These are phyloP conservation scores for Chlamydotis undulata DNA, from an alignment of 2,113 vertebrate species.

Conservation along the genomic window DNA sequence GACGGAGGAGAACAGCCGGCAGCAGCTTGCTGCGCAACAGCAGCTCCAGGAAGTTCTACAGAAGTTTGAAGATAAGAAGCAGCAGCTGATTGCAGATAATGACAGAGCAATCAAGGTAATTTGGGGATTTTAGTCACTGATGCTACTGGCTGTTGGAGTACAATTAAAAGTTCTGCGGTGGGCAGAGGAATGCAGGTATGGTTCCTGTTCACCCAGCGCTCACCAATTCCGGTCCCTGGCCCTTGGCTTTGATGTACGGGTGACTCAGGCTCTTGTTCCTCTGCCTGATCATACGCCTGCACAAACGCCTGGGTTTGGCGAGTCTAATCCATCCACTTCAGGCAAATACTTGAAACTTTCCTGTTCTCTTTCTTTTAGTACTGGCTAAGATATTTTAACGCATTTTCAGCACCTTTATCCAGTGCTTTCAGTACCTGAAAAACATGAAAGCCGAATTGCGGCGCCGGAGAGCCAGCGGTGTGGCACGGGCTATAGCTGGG, in stretches of 20 bases:
- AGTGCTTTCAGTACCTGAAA: not conserved
- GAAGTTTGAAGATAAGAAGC: slow-evolving; percentile 85
- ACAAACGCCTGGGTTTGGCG: slow-evolving; percentile 12
- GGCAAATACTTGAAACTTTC: slow-evolving; percentile 33
- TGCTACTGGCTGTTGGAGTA: slow-evolving; percentile 66
- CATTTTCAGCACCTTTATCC: not conserved
- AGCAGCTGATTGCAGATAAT: slow-evolving; percentile 78
- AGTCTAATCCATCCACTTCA: slow-evolving; percentile 19
- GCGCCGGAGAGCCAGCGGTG: not conserved
- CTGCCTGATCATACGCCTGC: not conserved
- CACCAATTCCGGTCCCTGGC: slow-evolving; percentile 32
- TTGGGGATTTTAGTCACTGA: slow-evolving; percentile 52
- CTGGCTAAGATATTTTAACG: not conserved
- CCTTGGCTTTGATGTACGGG: slow-evolving; percentile 43
- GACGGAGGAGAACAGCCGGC: slow-evolving; percentile 79
- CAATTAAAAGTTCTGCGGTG: slow-evolving; percentile 63
- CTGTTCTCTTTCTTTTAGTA: slow-evolving; percentile 15
- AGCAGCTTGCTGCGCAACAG: slow-evolving; percentile 78
- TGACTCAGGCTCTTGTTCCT: slow-evolving; percentile 60
- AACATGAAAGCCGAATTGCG: not conserved
- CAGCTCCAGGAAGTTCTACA: slow-evolving; percentile 77
- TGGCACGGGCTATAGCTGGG: not conserved
- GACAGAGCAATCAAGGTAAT: slow-evolving; percentile 86
- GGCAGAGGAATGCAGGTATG: slow-evolving; percentile 54
- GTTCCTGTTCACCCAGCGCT: slow-evolving; percentile 27